Evolutionary conservation across 2,888 invertebrate genomes (phyloP).

Genomic region (Sphaerophoria taeniata): DNA sequence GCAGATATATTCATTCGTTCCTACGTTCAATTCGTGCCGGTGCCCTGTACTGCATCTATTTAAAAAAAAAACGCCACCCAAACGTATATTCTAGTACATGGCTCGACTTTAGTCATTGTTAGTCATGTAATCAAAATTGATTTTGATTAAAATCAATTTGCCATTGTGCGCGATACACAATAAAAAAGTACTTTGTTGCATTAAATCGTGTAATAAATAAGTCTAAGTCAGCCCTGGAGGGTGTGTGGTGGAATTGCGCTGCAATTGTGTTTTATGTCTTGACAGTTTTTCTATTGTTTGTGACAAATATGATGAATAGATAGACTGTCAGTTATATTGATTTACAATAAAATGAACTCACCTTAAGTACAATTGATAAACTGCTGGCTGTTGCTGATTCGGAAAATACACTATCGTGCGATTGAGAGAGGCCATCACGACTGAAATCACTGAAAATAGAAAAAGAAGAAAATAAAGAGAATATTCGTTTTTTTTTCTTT

Average conservation of each 20-base stretch:
- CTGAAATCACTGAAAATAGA: slow-evolving; percentile 79
- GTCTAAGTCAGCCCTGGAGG: slow-evolving; percentile 1
- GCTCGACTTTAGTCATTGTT: slow-evolving; percentile 40
- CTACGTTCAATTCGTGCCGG: too few relatives aligned
- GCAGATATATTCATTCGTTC: slow-evolving; percentile 26
- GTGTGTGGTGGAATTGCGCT: not conserved
- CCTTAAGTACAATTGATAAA: slow-evolving; percentile 82
- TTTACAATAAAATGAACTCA: slow-evolving; percentile 75
- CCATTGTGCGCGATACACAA: slow-evolving; percentile 43
- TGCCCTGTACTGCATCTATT: slow-evolving; percentile 17
- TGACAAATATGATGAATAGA: not conserved
- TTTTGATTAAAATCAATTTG: slow-evolving; percentile 80
- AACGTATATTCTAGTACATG: not conserved
- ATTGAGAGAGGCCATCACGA: slow-evolving; percentile 89
- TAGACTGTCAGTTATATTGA: not conserved
- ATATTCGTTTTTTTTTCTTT: not conserved
- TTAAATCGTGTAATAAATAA: slow-evolving; percentile 8
- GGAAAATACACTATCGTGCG: slow-evolving; percentile 96
- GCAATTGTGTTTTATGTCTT: not conserved
- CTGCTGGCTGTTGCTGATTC: slow-evolving; percentile 84
- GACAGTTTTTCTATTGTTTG: not conserved
- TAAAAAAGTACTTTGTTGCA: not conserved
- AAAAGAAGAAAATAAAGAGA: slow-evolving; percentile 8
- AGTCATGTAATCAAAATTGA: slow-evolving; percentile 76
- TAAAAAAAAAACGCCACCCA: slow-evolving; percentile 9